Base-by-base conservation (phyloP, 2,888 invertebrate species). In the Sericinus montela region DNA sequence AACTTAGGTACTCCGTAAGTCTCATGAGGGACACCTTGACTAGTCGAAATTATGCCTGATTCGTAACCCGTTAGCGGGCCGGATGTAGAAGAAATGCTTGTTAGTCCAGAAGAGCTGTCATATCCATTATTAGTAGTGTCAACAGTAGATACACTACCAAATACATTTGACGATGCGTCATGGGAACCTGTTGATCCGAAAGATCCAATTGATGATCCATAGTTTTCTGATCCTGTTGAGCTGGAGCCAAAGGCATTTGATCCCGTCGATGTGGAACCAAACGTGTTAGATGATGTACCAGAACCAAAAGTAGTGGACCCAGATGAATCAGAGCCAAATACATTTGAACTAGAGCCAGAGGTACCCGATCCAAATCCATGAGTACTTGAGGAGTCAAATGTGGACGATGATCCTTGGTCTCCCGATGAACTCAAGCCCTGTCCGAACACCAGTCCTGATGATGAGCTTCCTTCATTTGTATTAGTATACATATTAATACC, bases 11-110 rank as follows among this genome's bases (percentile, higher is more conserved):
- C 58, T 58, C 87, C 87, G 52, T 87, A 88, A 28, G 75, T 70
- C 75, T 83, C 79, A 52, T 86, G 80, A 41, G 88, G 87, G 38
- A 86, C 61, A 45, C 84, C 82, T 62, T 86, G 87, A 73, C 75
- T 80, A 70, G 82, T 74, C 39, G 80, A 68, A 48, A 83, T 63
- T n/a, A 65, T 55, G 55, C 64, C 74, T 34, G 61, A 41, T 10
- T 71, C 70, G 44, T 60, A 75, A 42, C 53, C 53, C 32, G 45
- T 37, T n/a, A 48, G 32, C 11, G 44, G 50, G 25, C 56, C 59
- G 23, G 52, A 35, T 8, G 57, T 59, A 5, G 54, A 56, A 3
- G 58, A 54, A 59, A 19, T 60, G 49, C 7, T 63, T 57, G 55
- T 65, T 57, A 53, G 60, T 32, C 32, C 32, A 57, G 48, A 63